These are phyloP conservation scores for Montipora capitata DNA, from an alignment of 92 coral and sea anemone species.

Conservation along the genomic window DNA sequence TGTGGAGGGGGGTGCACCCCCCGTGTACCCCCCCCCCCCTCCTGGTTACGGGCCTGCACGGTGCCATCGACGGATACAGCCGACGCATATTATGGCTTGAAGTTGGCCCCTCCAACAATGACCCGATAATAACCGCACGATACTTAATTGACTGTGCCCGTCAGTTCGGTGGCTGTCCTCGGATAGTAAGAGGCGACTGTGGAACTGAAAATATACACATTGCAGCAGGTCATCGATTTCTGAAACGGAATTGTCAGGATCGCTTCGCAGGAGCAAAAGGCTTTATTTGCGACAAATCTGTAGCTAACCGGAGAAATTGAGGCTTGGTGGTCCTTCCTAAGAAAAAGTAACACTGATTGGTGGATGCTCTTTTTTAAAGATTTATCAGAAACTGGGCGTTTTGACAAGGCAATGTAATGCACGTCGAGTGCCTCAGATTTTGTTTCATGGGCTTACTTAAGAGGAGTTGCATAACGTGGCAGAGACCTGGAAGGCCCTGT, in stretches of 20 bases:
- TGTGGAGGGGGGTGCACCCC: too few species aligned
- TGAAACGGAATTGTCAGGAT: conserved; percentile 20
- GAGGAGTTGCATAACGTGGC: conserved; percentile 43
- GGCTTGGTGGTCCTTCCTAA: conserved; percentile 26
- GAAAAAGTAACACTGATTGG: conserved; percentile 47
- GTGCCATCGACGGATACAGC: too few species aligned
- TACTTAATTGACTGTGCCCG: too few species aligned
- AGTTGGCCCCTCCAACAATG: too few species aligned
- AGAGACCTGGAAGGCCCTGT: conserved; percentile 30
- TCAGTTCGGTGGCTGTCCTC: too few species aligned
- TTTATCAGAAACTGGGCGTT: conserved; percentile 24
- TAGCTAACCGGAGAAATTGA: conserved; percentile 39
- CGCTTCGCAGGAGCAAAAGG: conserved; percentile 13
- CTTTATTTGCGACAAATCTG: conserved; percentile 19
- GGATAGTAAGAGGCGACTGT: too few species aligned
- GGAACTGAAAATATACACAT: too few species aligned
- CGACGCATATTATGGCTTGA: too few species aligned
- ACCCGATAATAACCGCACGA: too few species aligned
- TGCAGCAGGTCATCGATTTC: conserved; percentile 33
- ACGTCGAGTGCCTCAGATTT: conserved; percentile 7
- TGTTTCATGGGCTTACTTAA: conserved; percentile 16
- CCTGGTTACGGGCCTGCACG: too few species aligned
- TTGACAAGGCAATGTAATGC: conserved; percentile 26
- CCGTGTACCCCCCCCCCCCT: too few species aligned
- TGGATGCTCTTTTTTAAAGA: conserved; percentile 43